Base-by-base conservation (phyloP, 2,113 vertebrate species). In the Strigops habroptila region DNA sequence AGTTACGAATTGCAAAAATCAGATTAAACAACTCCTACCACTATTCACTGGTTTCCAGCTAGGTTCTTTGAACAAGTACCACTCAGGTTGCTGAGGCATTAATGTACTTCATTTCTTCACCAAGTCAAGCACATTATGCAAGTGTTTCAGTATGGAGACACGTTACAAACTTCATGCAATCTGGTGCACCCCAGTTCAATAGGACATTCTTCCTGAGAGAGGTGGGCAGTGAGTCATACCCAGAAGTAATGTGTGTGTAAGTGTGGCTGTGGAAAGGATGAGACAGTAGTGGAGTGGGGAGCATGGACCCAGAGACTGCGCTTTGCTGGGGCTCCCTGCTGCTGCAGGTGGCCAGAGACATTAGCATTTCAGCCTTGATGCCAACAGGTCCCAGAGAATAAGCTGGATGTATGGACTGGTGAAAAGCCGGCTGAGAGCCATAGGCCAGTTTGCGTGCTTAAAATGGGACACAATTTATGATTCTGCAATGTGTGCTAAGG, bases 241-340 rank as follows among this genome's bases (percentile, higher is more conserved):
- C 82, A 48, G 63, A 89, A 95, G n/a, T 60, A 44, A 82, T 5
- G 7, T 84, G 25, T 46, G 13, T 37, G 3, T 46, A 41, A 88
- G 63, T 4, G 51, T 67, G 41, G 44, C 37, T 95, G 53, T 70
- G 60, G 52, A 85, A 90, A 69, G 33, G 68, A 86, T 86, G 49
- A 39, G 19, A 35, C 1, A 43, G 43, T 6, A 77, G 46, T 0
- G 1, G 46, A 51, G 13, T 33, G 15, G 27, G 60, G 31, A 85
- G 15, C 1, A 1, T 18, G 39, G 17, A 64, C 12, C 27, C 19
- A 48, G 62, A 27, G 0, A 4, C 33, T 18, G 25, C 1, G 0
- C 49, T 78, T 69, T 51, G 49, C 25, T 0, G 0, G 30, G 24
- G 19, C n/a, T 87, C 39, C n/a, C 14, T 39, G n/a, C 28, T 35